Percentiles rank a stretch among this genome's conserved stretches.
phyloP scores from a whole-genome alignment of 1,140 invertebrate genomes.

The Drosophila guanche region DNA sequence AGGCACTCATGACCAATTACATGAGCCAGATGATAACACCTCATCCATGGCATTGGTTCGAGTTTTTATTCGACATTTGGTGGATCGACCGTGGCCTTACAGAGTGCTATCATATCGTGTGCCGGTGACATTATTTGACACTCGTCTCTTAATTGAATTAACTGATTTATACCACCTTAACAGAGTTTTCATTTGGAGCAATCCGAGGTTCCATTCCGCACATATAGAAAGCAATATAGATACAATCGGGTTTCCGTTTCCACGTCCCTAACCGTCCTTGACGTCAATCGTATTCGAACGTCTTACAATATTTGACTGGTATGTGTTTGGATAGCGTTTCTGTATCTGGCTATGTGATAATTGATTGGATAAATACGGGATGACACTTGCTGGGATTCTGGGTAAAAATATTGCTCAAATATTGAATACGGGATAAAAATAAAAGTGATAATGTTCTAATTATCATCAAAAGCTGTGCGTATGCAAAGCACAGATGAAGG shows the following conservation, averaged over 20 bases:
- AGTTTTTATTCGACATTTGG: constrained; percentile 6
- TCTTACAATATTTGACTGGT: constrained; percentile 15
- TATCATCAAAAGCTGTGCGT: too few species aligned
- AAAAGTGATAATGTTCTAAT: background rate
- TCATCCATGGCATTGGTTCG: constrained; percentile 9
- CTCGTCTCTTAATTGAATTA: constrained; percentile 74
- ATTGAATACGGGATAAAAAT: constrained; percentile 8
- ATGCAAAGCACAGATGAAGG: too few species aligned
- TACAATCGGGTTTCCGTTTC: constrained; percentile 42
- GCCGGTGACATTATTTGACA: constrained; percentile 65
- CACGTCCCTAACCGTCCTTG: constrained; percentile 19
- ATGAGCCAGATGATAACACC: constrained; percentile 11
- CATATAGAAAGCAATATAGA: constrained; percentile 62
- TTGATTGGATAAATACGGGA: constrained; percentile 44
- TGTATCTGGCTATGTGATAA: constrained; percentile 44
- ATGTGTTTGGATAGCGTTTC: constrained; percentile 16
- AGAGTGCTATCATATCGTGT: constrained; percentile 30
- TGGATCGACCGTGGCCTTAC: constrained; percentile 25
- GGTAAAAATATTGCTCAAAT: too few species aligned
- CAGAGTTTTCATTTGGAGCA: constrained; percentile 55
- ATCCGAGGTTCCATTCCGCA: constrained; percentile 26
- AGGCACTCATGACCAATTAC: constrained; percentile 15
- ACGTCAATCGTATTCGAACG: constrained; percentile 41
- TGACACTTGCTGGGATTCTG: constrained; percentile 2
- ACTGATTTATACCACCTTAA: constrained; percentile 75